Evolutionary conservation across 2,113 vertebrate species (phyloP).

Genomic region (Sula dactylatra): DNA sequence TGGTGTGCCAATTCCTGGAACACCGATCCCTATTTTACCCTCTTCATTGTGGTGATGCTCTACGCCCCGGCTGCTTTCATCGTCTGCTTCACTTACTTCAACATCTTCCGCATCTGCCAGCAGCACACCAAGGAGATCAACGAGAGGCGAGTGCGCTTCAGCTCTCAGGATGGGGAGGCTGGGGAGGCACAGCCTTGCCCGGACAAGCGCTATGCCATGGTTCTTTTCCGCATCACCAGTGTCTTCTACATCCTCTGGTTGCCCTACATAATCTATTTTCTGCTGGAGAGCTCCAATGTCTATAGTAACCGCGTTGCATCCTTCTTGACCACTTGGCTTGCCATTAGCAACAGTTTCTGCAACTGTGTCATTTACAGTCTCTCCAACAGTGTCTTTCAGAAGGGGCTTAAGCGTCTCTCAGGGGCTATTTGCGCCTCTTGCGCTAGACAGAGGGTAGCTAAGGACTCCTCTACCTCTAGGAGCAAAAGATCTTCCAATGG

Average conservation of each 20-base stretch:
- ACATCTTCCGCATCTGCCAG: constrained; percentile 97
- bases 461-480: constrained; percentile 74
- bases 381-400: constrained; percentile 97
- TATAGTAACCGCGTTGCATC: constrained; percentile 85
- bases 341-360: constrained; percentile 99
- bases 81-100: constrained; percentile 96
- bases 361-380: constrained; percentile 99
- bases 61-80: constrained; percentile 92
- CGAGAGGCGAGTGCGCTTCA: constrained; percentile 89
- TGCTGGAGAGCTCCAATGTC: constrained; percentile 91
- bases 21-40: constrained; percentile 87
- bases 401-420: constrained; percentile 90
- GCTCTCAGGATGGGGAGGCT: constrained; percentile 79
- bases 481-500: constrained; percentile 79
- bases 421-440: constrained; percentile 87
- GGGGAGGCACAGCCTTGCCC: constrained; percentile 81
- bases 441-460: constrained; percentile 76
- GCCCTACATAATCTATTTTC: constrained; percentile 97
- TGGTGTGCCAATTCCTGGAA: constrained; percentile 90
- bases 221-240: constrained; percentile 96
- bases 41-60: constrained; percentile 90
- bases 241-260: constrained; percentile 98
- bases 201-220: constrained; percentile 94
- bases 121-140: constrained; percentile 97
- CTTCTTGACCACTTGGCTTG: constrained; percentile 97